phyloP scores from a whole-genome alignment of 2,888 invertebrate genomes.

The Hydrotaea cyrtoneurina region DNA sequence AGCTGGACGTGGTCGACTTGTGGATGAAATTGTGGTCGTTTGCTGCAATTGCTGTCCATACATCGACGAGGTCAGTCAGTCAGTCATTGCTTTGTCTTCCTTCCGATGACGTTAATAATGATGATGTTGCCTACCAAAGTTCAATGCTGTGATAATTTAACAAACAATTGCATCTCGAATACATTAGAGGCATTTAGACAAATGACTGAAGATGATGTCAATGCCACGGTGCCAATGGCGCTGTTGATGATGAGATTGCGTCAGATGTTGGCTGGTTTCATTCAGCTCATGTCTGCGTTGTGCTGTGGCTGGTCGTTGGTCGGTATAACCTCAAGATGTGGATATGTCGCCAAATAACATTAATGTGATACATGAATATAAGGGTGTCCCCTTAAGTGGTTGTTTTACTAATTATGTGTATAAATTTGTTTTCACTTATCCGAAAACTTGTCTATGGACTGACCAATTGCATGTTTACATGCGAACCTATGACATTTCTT shows the following conservation, averaged over 20 bases:
- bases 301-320: not conserved
- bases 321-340: not conserved
- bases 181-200: not conserved
- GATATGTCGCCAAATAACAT: too few species aligned
- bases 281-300: not conserved
- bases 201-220: not conserved
- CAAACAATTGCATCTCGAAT: not conserved
- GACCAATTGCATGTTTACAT: too few species aligned
- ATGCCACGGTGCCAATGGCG: not conserved
- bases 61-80: not conserved
- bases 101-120: not conserved
- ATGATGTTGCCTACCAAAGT: constrained; percentile 5
- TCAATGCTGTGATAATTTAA: constrained; percentile 12
- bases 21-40: not conserved
- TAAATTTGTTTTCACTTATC: too few species aligned
- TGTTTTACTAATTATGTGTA: not conserved
- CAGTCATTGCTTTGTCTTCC: not conserved
- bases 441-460: too few species aligned
- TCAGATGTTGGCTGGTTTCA: not conserved
- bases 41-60: not conserved
- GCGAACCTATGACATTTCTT: too few species aligned
- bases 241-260: not conserved
- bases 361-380: too few species aligned
- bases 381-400: not conserved
- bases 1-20: not conserved